Evolutionary conservation across 2,888 invertebrate genomes (phyloP), one percentile per base, ranked within the genome.

Genomic region (Acronicta alni): DNA sequence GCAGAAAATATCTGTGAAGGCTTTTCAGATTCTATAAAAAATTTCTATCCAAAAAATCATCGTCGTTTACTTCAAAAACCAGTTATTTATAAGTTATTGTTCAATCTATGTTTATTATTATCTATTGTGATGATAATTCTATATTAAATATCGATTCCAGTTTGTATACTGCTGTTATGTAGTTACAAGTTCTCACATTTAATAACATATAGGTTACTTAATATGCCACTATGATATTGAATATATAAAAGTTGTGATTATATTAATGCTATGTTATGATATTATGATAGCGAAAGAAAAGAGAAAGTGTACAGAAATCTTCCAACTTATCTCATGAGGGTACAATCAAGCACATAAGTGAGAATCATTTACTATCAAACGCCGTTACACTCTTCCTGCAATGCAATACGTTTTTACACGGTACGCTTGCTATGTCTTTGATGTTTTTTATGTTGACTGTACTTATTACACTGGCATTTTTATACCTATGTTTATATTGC

Each of bases 161-260:
- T 62, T 64, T 58, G 63, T 71, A 61, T 58, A 61, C 65, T 61
- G 46, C 55, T 59, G 57, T 57, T 57, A 70, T 46, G 49, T 74
- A 63, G 52, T 57, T 45, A 66, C 52, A 67, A 60, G 60, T 62
- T 70, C 51, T 63, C 52, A 53, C 41, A 32, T 72, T 30, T 30
- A 30, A 74, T 66, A 56, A 56, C 73, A 75, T 58, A 51, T 68
- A 75, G 59, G 58, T 78, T 30, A 3, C 75, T 77, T 62, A 74
- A 54, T 72, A 73, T 65, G 77, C 73, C 46, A 57, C 58, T 66
- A 66, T 54, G 44, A 64, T 77, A 63, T 63, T 56, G 37, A 20
- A 38, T 42, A 64, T 74, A 63, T 63, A 51, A 39, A 18, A 38
- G 32, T 47, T 9, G 32, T 62, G 43, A 41, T 54, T 75, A 60